Evolutionary conservation across 2,888 invertebrate species (phyloP).

Genomic region (Drosophila affinis): DNA sequence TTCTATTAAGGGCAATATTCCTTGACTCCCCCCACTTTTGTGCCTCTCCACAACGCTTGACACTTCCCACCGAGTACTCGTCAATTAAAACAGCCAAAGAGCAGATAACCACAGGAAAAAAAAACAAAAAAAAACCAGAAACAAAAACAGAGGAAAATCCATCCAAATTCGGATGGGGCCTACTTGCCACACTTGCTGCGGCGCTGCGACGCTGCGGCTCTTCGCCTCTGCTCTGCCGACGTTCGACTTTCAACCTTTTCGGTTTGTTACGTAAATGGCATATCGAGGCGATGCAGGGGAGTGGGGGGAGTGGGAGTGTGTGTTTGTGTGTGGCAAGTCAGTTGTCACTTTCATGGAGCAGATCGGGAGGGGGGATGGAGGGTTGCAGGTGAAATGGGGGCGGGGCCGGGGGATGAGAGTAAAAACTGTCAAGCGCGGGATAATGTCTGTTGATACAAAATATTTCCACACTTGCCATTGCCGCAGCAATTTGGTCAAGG

Average conservation of each 20-base stretch:
- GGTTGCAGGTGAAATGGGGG: slow-evolving; percentile 8
- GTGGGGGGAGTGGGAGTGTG: slow-evolving; percentile 14
- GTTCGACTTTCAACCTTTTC: slow-evolving; percentile 70
- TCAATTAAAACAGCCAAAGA: slow-evolving; percentile 57
- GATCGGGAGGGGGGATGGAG: slow-evolving; percentile 3
- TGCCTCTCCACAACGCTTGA: slow-evolving; percentile 34
- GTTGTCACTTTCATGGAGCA: slow-evolving; percentile 60
- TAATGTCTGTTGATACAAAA: slow-evolving; percentile 65
- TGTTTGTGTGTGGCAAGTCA: slow-evolving; percentile 61
- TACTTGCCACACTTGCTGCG: slow-evolving; percentile 26
- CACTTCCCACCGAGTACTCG: slow-evolving; percentile 56
- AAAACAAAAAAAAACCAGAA: neutral
- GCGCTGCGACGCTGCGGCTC: slow-evolving; percentile 32
- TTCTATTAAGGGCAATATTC: slow-evolving; percentile 61
- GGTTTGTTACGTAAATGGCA: slow-evolving; percentile 41
- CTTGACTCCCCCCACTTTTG: slow-evolving; percentile 10
- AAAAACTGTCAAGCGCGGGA: slow-evolving; percentile 66
- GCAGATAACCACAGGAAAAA: slow-evolving; percentile 3
- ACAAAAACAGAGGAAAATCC: slow-evolving; percentile 22
- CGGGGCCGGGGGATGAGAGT: slow-evolving; percentile 37
- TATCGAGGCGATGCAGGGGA: slow-evolving; percentile 7
- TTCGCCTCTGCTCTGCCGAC: slow-evolving; percentile 18
- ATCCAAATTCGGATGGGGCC: slow-evolving; percentile 19
- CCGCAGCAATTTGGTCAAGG: slow-evolving; percentile 54
- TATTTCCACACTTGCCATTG: slow-evolving; percentile 55